Conservation (phyloP, 1,140 invertebrate genomes). For the Bilobella aurantiaca region DNA sequence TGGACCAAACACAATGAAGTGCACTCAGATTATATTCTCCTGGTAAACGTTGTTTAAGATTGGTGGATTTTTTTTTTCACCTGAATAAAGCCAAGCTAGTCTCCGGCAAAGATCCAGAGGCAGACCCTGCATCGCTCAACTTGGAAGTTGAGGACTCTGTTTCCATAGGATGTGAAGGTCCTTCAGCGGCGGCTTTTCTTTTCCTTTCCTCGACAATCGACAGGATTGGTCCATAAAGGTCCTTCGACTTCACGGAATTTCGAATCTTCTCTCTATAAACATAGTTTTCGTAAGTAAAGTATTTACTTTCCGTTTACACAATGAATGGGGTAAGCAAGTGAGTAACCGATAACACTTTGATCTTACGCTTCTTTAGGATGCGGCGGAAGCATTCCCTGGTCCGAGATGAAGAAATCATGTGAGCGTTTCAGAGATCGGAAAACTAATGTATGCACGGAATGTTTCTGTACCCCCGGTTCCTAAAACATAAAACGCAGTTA, state of each 20-base stretch:
- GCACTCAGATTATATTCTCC: no score
- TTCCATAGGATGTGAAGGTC: slow-evolving; percentile 34
- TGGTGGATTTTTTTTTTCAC: no score
- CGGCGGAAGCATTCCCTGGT: slow-evolving; percentile 78
- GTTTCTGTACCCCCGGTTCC: slow-evolving; percentile 74
- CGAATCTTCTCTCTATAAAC: slow-evolving; percentile 61
- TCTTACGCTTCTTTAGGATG: slow-evolving; percentile 69
- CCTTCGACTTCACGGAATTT: slow-evolving; percentile 65
- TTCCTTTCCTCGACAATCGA: slow-evolving; percentile 58
- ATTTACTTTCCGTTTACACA: no score
- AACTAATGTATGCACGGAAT: slow-evolving; percentile 91
- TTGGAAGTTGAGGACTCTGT: not conserved
- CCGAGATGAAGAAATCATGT: slow-evolving; percentile 92
- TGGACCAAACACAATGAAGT: no score
- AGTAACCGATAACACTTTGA: no score
- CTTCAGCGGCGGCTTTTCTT: slow-evolving; percentile 46
- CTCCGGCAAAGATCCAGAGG: not conserved
- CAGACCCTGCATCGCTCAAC: not conserved
- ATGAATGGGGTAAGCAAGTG: no score
- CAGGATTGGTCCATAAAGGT: slow-evolving; percentile 78
- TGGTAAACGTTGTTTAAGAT: no score
- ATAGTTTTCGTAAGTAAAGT: no score
- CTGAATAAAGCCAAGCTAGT: slow-evolving; percentile 7
- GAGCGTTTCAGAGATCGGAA: slow-evolving; percentile 94
- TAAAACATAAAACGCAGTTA: no score